These are phyloP conservation scores for Lanius collurio DNA, from an alignment of 2,113 vertebrate species.

Conservation along the genomic window DNA sequence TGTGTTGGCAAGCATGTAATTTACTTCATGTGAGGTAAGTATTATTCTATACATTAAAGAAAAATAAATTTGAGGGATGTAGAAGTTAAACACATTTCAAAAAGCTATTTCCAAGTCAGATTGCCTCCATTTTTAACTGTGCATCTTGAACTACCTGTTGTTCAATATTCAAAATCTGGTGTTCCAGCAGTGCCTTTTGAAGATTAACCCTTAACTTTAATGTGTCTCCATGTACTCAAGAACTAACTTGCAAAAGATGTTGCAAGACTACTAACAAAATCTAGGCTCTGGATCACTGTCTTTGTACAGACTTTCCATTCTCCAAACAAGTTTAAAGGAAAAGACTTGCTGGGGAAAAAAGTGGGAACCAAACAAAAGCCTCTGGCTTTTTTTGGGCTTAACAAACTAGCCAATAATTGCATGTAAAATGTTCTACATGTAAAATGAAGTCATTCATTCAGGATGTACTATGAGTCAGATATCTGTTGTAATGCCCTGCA, in stretches of 20 bases:
- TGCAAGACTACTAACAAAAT: background rate
- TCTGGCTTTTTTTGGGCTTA: background rate
- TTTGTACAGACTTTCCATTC: background rate
- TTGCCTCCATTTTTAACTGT: background rate
- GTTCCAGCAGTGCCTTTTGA: background rate
- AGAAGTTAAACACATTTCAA: background rate
- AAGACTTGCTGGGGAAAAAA: background rate
- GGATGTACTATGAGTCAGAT: background rate
- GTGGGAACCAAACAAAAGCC: background rate
- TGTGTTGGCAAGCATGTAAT: background rate
- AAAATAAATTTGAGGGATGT: background rate
- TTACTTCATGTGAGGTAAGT: background rate
- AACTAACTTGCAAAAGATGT: background rate
- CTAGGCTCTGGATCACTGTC: background rate
- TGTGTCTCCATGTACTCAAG: background rate
- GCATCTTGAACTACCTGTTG: background rate
- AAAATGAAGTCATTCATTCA: background rate
- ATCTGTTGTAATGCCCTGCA: background rate
- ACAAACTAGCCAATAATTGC: background rate
- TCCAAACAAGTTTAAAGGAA: background rate
- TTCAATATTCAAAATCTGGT: background rate
- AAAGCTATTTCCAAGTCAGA: background rate
- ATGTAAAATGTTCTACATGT: background rate
- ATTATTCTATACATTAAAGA: background rate
- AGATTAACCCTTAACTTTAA: background rate